Base-by-base conservation (phyloP, 2,113 vertebrate species). In the Sprattus sprattus region DNA sequence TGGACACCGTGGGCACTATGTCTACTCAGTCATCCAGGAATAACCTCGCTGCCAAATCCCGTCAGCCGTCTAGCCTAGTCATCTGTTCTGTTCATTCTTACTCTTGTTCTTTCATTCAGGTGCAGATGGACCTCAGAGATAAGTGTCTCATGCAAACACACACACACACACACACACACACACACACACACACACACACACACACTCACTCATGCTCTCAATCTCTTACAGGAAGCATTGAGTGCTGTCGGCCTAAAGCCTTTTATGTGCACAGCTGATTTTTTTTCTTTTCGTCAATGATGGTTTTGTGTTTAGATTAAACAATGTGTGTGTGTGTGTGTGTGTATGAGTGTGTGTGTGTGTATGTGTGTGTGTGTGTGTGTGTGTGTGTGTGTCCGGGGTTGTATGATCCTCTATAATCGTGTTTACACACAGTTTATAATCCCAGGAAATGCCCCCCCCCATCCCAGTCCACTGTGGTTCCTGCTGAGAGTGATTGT, bases 241-340 rank as follows among this genome's bases (percentile, higher is more conserved):
- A 50, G 45, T 81, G 84, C 84, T 57, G 49, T 5, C 45, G 1
- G 13, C 5, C 32, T 85, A 47, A 82, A 83, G 78, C 67, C 50
- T 44, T n/a, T 25, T 11, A n/a, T 81, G 0, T 22, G 22, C 49
- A 20, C 8, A 8, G 25, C 45, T 82, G 20, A n/a, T 4, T 22
- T 86, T 90, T 82, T 52, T 86, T 4, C 87, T 89, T 18, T 84
- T 90, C 78, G 45, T 89, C 47, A 93, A 92, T 92, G 83, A 93
- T 92, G 83, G 44, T 85, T 84, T 89, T 84, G 75, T 90, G 0
- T 44, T 2, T 2, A 84, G 90, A 92, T 92, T 90, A 90, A 83
- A 22, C 18, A 32, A 8, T 71, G 25, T 28, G 22, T n/a, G n/a
- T 32, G 64, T 71, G 64, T 71, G 64, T 71, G 64, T 71, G 25